Evolutionary conservation across 2,113 vertebrate genomes (phyloP).

Genomic region (Danio rerio): GRCz12tu NC_133192.1:25374001-25374500

Average conservation of each 20-base stretch:
- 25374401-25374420: too few species aligned
- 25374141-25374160: conserved; percentile 45
- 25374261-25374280: not conserved
- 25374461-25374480: too few species aligned
- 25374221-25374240: conserved; percentile 10
- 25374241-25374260: not conserved
- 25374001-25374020: too few species aligned
- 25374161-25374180: conserved; percentile 58
- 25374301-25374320: not conserved
- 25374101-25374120: not conserved
- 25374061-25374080: not conserved
- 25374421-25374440: too few species aligned
- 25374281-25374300: not conserved
- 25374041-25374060: too few species aligned
- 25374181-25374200: conserved; percentile 73
- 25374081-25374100: not conserved
- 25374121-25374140: not conserved
- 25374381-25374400: too few species aligned
- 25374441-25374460: too few species aligned
- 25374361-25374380: too few species aligned
- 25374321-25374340: too few species aligned
- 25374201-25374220: conserved; percentile 56
- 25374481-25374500: too few species aligned
- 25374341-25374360: too few species aligned
- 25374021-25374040: too few species aligned